Percentiles rank a stretch among this genome's conserved stretches.
phyloP scores from a whole-genome alignment of 2,888 invertebrate genomes.

The Acleris holmiana region DNA sequence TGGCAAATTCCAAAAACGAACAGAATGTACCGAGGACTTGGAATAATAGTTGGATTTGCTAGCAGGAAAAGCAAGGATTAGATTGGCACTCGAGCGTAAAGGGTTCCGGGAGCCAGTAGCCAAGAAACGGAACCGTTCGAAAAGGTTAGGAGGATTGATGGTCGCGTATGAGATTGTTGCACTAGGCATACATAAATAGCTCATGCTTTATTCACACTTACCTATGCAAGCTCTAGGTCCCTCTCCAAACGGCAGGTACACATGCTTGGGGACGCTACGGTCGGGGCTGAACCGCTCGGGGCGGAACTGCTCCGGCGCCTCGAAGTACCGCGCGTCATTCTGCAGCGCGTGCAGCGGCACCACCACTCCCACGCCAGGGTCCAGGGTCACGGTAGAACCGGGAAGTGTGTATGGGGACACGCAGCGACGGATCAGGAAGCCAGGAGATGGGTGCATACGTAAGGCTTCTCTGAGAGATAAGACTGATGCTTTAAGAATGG shows the following conservation, averaged over 20 bases:
- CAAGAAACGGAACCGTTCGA: too few relatives aligned
- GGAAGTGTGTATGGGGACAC: constrained; percentile 45
- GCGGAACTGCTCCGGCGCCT: constrained; percentile 46
- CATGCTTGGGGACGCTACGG: constrained; percentile 40
- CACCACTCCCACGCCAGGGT: constrained; percentile 44
- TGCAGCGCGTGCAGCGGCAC: constrained; percentile 49
- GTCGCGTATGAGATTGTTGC: too few relatives aligned
- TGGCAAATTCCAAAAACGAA: too few relatives aligned
- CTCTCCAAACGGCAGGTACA: constrained; percentile 49
- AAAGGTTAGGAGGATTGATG: too few relatives aligned
- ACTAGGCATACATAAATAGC: too few relatives aligned
- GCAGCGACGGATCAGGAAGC: constrained; percentile 43
- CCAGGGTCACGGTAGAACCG: constrained; percentile 46
- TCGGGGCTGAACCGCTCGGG: constrained; percentile 48
- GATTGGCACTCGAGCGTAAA: too few relatives aligned
- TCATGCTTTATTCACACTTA: too few relatives aligned
- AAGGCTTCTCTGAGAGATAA: constrained; percentile 44
- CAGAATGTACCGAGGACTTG: too few relatives aligned
- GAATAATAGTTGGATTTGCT: too few relatives aligned
- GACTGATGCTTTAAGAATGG: too few relatives aligned
- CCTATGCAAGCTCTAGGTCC: constrained; percentile 49
- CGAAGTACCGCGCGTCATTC: constrained; percentile 48
- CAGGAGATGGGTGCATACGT: constrained; percentile 46
- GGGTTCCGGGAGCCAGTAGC: too few relatives aligned
- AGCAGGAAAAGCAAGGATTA: too few relatives aligned